Base-by-base conservation (phyloP, 2,797 vertebrate genomes). In the Apogon hyalosoma region DNA sequence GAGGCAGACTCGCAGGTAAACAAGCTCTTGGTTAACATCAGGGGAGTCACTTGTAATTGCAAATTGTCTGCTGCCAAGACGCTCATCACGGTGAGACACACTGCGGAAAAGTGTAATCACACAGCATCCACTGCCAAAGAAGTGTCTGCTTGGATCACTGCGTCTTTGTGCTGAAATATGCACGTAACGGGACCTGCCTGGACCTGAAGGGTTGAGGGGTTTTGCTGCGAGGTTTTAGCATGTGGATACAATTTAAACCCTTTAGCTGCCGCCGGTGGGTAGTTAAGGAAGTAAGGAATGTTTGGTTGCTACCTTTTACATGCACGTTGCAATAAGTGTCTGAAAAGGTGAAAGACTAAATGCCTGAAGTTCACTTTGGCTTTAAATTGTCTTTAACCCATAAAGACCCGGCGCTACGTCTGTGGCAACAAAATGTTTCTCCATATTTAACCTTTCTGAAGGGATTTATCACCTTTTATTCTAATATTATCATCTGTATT, bases 1-100 rank as follows among this genome's bases (percentile, higher is more conserved):
- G 62, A 41, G 3, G 10, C 55, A 71, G 7, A n/a, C 7, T 64
- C 6, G 58, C 80, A 78, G 87, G 90, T 90, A 78, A 73, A 31
- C 11, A 31, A 38, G 15, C 38, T 45, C n/a, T 0, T 50, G 14
- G 3, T 16, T 2, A 7, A 2, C 14, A 11, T 28, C 14, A 31
- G 7, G 39, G 40, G 31, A 43, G 15, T 57, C 24, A 9, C 24
- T 59, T 5, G 14, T 12, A 3, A 11, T 4, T 13, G 11, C 10
- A 42, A 42, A 56, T 19, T 18, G 41, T 13, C 6, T 16, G 19
- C 52, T 75, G 63, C 46, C 41, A 49, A 56, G 8, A 11, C 7
- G 0, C 19, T 28, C 14, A 7, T 13, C 43, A 6, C 15, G 12
- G 41, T 53, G 33, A 51, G 19, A 58, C 19, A 58, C 9, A 13